Base-by-base conservation (phyloP, 2,797 vertebrate species). In the Enteromius fasciolatus region DNA sequence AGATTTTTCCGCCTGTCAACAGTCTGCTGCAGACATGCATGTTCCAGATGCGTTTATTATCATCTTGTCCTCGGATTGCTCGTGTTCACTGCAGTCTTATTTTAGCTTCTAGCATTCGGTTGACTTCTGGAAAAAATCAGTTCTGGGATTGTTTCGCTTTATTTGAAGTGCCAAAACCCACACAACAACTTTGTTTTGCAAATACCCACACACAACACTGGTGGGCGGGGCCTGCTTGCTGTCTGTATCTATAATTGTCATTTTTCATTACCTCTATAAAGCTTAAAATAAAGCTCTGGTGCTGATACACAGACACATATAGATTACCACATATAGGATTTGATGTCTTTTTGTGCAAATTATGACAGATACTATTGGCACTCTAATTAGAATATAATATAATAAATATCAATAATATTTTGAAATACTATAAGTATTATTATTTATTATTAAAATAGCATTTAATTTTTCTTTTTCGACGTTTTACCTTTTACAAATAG, bases 51-150 rank as follows among this genome's bases (percentile, higher is more conserved):
- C 33, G 0, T 39, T 54, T 17, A 36, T 75, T 15, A 41, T 75
- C 31, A 75, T 59, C n/a, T 57, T 57, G 12, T 75, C 14, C 73
- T 75, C 57, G n/a, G 59, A 76, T 76, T 23, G 2, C n/a, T 76
- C 41, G 25, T 52, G 23, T 76, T 76, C 73, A 54, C 31, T 36
- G 20, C 70, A 23, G 72, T 23, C 33, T 59, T 59, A 59, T 76
- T 76, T 76, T 59, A 76, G n/a, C 33, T 59, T 59, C 73, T 28
- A 36, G 33, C 6, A 39, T n/a, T 54, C 6, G 8, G 48, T 36
- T 76, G 52, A 59, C 52, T 76, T 36, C 33, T 52, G 59, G 25
- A 41, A 31, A 36, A 59, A 59, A 76, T 41, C 73, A 0, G n/a
- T 41, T 25, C 36, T 25, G 33, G 50, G 20, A 14, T 75, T 57